phyloP scores from a whole-genome alignment of 1,140 invertebrate species.

The Drosophila paulistorum region DNA sequence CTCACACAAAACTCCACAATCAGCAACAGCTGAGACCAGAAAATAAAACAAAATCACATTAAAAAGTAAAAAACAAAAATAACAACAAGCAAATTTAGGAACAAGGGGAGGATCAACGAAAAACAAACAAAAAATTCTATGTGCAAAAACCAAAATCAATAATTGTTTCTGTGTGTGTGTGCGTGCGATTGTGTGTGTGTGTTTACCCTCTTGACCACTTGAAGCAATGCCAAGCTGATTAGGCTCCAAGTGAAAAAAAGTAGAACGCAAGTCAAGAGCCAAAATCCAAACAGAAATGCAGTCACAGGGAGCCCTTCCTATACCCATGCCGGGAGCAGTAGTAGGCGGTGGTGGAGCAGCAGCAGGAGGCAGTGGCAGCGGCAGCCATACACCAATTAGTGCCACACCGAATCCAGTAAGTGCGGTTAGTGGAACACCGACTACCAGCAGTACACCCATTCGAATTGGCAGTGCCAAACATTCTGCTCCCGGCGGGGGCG shows the following conservation, averaged over 20 bases:
- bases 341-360: neutral
- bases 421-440: conserved; percentile 12
- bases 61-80: neutral
- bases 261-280: conserved; percentile 7
- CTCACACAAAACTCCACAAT: neutral
- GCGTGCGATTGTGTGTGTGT: conserved; percentile 17
- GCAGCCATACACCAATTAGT: conserved; percentile 27
- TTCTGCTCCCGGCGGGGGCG: conserved; percentile 38
- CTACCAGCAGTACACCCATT: conserved; percentile 68
- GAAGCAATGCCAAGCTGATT: conserved; percentile 67
- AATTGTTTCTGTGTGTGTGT: conserved; percentile 62
- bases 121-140: conserved; percentile 42
- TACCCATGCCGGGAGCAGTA: conserved; percentile 6
- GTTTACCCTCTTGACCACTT: conserved; percentile 43
- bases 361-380: conserved; percentile 7
- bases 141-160: conserved; percentile 66
- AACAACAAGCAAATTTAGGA: neutral
- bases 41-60: conserved; percentile 22
- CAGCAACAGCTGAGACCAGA: conserved; percentile 14
- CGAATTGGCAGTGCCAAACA: conserved; percentile 67
- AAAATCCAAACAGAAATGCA: conserved; percentile 26
- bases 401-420: conserved; percentile 10
- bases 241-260: conserved; percentile 27
- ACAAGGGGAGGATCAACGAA: neutral
- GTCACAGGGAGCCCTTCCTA: conserved; percentile 36